Evolutionary conservation across 2,888 invertebrate species (phyloP), one percentile per base, ranked within the genome.

Genomic region (Hyalella azteca): DNA sequence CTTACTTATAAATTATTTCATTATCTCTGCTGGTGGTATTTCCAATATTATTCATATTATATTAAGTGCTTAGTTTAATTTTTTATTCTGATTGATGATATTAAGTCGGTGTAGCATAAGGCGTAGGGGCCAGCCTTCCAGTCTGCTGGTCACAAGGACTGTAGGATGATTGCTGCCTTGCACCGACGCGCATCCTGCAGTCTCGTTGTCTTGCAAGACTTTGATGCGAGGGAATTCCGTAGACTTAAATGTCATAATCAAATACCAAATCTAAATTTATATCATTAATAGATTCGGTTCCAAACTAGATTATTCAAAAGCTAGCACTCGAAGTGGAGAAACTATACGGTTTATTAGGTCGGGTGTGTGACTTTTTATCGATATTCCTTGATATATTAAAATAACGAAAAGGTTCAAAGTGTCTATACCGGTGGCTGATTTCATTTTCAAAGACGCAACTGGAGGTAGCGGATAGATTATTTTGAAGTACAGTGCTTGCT

Each of bases 151-250:
- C 54, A 54, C 54, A 3, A 7, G 54, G 54, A 54, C 54, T 54
- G 29, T 26, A 54, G 54, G 54, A 54, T 54, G 54, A 54, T 54
- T 54, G 54, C 54, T 54, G n/a, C n/a, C n/a, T n/a, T 29, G 54
- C 26, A 54, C 54, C 36, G 66, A 66, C 66, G 66, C 66, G 36
- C 66, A 15, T 19, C 66, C 19, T 36, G 36, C 19, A n/a, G 36
- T 32, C 54, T 54, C 26, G 50, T 22, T 54, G 26, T 54, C 26
- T 13, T 54, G 54, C 54, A 26, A 11, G 54, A 54, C 26, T 15
- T 22, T 22, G 1, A 54, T 9, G 54, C 4, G 54, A 2, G 29
- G 54, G 26, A 26, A 54, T 5, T 22, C 3, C 7, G 2, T 54
- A 54, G 29, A 49, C 15, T n/a, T 15, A 22, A 11, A 26, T 26